Base-by-base conservation (phyloP, 2,888 invertebrate genomes). In the Morpho deidamia region DNA sequence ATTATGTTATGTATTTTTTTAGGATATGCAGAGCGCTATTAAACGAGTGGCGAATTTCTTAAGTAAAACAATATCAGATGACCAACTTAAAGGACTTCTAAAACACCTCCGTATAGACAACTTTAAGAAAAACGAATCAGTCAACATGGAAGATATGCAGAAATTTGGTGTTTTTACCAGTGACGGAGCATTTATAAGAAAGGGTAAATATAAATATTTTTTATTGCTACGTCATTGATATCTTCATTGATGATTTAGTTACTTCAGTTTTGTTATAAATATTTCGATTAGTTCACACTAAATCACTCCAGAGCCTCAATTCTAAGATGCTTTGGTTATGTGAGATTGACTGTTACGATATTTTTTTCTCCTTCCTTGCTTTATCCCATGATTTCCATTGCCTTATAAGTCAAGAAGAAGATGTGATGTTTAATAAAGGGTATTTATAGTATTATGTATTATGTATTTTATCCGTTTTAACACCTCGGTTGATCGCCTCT, bases 91-190 rank as follows among this genome's bases (percentile, higher is more conserved):
- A 0, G 72, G 75, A 23, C 81, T 96, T 7, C 81, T 85, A 0
- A 72, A 92, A 3, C 94, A 96, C 72, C 90, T 96, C 57, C 87
- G 92, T 61, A 94, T 97, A 59, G 88, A 92, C n/a, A 94, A 92
- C 67, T 96, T 97, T 82, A 92, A 93, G 53, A 86, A 91, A 2
- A 96, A 96, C 78, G 88, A 91, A n/a, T 92, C 93, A 14, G 93
- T 95, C 0, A 95, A 96, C 63, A 84, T 75, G 91, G 47, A 83
- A 75, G 57, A 78, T 82, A 72, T 92, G 44, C 83, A 81, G 59
- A 78, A 90, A 0, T 74, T 91, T 8, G 91, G 91, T 0, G 72
- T 93, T 2, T 71, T 91, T 3, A 78, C 49, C 0, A 82, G 78
- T 1, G 91, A 91, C 62, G 83, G 89, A 45, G 81, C 76, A 3